phyloP scores from a whole-genome alignment of 2,888 invertebrate genomes.

The Apamea epomidion region DNA sequence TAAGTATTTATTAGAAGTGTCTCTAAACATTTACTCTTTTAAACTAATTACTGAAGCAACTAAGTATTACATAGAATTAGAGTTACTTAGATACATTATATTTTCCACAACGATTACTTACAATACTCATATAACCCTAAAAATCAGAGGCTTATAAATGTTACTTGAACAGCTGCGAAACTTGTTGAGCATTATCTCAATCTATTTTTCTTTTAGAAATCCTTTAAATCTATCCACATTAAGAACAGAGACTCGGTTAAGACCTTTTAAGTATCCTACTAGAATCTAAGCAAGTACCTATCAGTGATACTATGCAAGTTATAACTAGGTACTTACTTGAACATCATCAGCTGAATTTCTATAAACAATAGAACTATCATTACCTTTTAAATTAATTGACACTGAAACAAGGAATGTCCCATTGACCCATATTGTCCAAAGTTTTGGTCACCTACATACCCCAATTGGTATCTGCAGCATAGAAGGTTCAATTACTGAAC shows the following conservation, averaged over 20 bases:
- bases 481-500: background rate
- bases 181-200: background rate
- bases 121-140: background rate
- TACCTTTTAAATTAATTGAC: background rate
- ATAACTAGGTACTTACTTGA: background rate
- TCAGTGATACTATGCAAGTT: background rate
- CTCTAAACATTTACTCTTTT: too few species aligned
- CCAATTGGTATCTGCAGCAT: background rate
- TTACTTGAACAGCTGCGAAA: slow-evolving; percentile 4
- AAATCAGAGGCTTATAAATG: background rate
- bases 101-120: background rate
- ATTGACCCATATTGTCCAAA: background rate
- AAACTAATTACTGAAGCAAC: background rate
- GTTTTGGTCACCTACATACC: background rate
- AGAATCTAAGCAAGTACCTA: slow-evolving; percentile 4
- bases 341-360: background rate
- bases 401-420: background rate
- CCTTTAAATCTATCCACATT: too few species aligned
- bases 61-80: background rate
- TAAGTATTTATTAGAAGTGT: slow-evolving; percentile 35
- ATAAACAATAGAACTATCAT: background rate
- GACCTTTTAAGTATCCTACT: background rate
- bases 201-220: background rate
- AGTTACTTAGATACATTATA: background rate
- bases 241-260: too few species aligned